Base-by-base conservation (phyloP, 2,888 invertebrate species). In the Lumbricus terrestris region DNA sequence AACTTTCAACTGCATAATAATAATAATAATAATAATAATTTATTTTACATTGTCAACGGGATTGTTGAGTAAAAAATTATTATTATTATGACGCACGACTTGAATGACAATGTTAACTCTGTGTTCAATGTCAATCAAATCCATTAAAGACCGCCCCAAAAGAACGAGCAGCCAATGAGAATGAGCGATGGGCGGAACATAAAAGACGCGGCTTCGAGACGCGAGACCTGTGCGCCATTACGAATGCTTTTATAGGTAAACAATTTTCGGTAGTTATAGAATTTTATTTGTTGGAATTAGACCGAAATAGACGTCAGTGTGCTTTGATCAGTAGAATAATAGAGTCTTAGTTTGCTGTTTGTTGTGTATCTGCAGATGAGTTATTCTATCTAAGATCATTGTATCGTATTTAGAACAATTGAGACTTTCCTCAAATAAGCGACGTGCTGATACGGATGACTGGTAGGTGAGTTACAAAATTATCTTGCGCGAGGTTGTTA, bases 271-370 rank as follows among this genome's bases (percentile, higher is more conserved):
- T 11, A n/a, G 69, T 69, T n/a, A n/a, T n/a, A 69, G 69, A n/a
- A 69, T 69, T 69, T 69, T 69, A 69, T 69, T n/a, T n/a, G 69
- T 69, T 69, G 69, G 69, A 69, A 69, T n/a, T n/a, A 69, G 69
- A 69, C 69, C 29, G 69, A 69, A n/a, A 69, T n/a, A 69, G n/a
- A n/a, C 69, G 69, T 11, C 29, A n/a, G 29, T 8, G n/a, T n/a
- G 69, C 47, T n/a, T n/a, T 13, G 69, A 69, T 13, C n/a, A 6
- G 29, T 69, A 69, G n/a, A 8, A n/a, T n/a, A n/a, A 1, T n/a
- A n/a, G n/a, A 5, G 69, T n/a, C 69, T 29, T 69, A 69, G 15
- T 69, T 69, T 69, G 20, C 69, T 69, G 69, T 69, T 69, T 69
- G 29, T n/a, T 69, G n/a, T 69, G 69, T n/a, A n/a, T 8, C 8